A percentile compares a stretch with the other conserved stretches of the same genome.
These are phyloP conservation scores for Drosophila paracracens DNA, from an alignment of 2,888 invertebrate species.

Conservation along the genomic window DNA sequence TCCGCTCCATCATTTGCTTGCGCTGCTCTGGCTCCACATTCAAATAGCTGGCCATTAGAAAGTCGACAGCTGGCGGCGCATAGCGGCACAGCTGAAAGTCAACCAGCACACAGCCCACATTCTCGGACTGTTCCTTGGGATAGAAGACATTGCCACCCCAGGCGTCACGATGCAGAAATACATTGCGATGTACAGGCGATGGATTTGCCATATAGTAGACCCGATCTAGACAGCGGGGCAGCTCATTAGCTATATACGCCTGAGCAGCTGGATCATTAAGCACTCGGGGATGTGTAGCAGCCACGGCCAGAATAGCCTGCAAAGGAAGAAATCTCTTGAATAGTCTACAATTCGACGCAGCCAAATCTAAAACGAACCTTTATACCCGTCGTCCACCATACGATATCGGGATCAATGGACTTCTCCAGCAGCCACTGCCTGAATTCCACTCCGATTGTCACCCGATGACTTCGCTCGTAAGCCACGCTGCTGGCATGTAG, in stretches of 20 bases:
- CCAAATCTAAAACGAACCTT: conserved; percentile 43
- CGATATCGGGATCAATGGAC: conserved; percentile 62
- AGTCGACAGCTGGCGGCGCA: conserved; percentile 82
- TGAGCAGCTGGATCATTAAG: conserved; percentile 48
- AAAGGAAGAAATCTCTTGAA: not conserved
- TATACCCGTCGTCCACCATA: conserved; percentile 77
- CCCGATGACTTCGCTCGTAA: conserved; percentile 77
- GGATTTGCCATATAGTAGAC: conserved; percentile 80
- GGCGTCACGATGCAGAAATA: conserved; percentile 85
- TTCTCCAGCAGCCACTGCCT: conserved; percentile 69
- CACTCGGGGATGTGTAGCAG: conserved; percentile 64
- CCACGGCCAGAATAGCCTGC: conserved; percentile 68
- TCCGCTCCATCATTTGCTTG: conserved; percentile 46
- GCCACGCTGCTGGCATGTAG: conserved; percentile 85
- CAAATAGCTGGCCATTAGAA: conserved; percentile 78
- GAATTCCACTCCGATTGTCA: conserved; percentile 68
- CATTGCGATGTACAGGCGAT: conserved; percentile 84
- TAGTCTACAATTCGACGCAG: not conserved
- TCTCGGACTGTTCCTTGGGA: conserved; percentile 46
- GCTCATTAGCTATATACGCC: conserved; percentile 69
- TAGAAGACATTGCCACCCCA: conserved; percentile 84
- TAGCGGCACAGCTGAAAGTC: conserved; percentile 84
- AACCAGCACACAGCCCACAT: conserved; percentile 77
- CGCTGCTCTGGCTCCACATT: conserved; percentile 69
- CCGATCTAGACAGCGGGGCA: conserved; percentile 66